Percentiles rank a stretch among this genome's conserved stretches.
Conservation (phyloP, 2,113 vertebrate species). For the Takifugu flavidus region DNA sequence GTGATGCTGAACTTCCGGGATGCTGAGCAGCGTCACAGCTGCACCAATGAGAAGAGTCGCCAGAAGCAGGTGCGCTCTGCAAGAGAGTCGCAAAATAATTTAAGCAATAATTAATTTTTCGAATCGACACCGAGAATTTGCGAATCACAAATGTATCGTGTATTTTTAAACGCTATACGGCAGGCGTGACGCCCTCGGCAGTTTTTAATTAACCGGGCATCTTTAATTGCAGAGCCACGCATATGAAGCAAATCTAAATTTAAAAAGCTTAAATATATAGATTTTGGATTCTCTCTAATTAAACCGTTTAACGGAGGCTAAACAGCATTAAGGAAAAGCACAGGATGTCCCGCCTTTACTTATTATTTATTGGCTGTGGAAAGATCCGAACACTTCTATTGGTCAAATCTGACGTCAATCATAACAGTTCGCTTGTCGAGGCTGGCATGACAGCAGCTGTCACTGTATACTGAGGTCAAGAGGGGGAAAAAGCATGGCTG, state of each 20-base stretch:
- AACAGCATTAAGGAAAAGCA: constrained; percentile 13
- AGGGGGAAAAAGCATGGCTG: constrained; percentile 73
- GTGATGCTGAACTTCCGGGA: constrained; percentile 65
- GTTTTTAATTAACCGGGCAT: no score
- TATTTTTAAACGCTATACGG: not conserved
- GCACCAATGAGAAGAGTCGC: constrained; percentile 10
- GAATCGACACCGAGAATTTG: not conserved
- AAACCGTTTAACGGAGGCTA: not conserved
- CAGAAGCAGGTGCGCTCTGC: no score
- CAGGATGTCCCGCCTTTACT: constrained; percentile 55
- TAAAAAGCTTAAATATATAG: not conserved
- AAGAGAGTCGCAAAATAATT: no score
- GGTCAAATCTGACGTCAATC: constrained; percentile 39
- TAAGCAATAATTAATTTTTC: not conserved
- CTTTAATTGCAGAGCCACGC: not conserved
- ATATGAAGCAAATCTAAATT: not conserved
- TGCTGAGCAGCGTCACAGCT: constrained; percentile 49
- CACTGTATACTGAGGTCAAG: constrained; percentile 60
- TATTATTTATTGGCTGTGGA: constrained; percentile 44
- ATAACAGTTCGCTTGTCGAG: constrained; percentile 19
- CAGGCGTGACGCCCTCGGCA: not conserved
- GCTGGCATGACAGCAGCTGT: constrained; percentile 60
- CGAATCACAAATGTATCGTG: not conserved
- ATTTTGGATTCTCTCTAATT: not conserved
- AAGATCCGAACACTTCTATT: constrained; percentile 25